Conservation (phyloP, 1,140 invertebrate genomes). For the Maniola jurtina region DNA sequence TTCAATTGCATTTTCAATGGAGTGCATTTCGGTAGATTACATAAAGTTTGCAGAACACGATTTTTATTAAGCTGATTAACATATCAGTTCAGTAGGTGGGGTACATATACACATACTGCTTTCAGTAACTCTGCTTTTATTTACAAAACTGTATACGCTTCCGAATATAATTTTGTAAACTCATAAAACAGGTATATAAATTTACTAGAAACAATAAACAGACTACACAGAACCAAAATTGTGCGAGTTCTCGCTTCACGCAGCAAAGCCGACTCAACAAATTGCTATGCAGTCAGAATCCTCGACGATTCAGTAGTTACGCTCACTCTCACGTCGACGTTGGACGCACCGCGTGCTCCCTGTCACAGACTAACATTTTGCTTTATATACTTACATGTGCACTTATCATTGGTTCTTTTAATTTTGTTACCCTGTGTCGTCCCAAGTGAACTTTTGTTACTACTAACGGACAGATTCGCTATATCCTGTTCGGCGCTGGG, state of each 20-base stretch:
- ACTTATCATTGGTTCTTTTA: conserved; percentile 31
- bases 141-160: not conserved
- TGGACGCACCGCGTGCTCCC: conserved; percentile 42
- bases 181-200: not conserved
- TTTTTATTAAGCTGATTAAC: too few relatives aligned
- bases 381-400: conserved; percentile 31
- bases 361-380: conserved; percentile 22
- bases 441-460: conserved; percentile 6
- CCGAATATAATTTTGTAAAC: not conserved
- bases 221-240: conserved; percentile 9
- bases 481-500: conserved; percentile 10
- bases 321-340: conserved; percentile 40
- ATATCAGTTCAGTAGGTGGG: too few relatives aligned
- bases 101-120: not conserved
- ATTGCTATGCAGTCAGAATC: conserved; percentile 41
- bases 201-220: not conserved
- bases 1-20: too few relatives aligned
- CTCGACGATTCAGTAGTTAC: conserved; percentile 12
- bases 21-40: too few relatives aligned
- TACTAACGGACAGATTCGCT: conserved; percentile 6
- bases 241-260: conserved; percentile 5
- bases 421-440: conserved; percentile 34
- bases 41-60: too few relatives aligned
- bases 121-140: not conserved
- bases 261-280: conserved; percentile 18